Evolutionary conservation across 2,797 vertebrate species (phyloP).

Genomic region (Astyanax mexicanus): DNA sequence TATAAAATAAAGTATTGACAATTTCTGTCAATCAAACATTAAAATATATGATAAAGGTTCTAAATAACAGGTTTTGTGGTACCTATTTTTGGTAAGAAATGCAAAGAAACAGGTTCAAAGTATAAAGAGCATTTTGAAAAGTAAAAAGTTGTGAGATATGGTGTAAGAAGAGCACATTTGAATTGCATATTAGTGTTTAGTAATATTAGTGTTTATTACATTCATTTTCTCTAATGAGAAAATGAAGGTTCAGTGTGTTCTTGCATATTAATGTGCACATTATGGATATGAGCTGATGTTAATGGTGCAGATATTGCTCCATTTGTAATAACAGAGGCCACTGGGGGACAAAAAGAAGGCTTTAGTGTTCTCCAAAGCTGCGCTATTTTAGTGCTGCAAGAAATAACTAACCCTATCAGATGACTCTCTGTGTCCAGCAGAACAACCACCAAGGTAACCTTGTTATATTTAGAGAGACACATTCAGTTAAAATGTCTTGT

Average conservation of each 20-base stretch:
- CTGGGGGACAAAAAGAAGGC: not conserved
- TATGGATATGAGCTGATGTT: not conserved
- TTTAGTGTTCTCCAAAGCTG: not conserved
- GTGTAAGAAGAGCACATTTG: too few species aligned
- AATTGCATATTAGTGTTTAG: too few species aligned
- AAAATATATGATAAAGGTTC: too few species aligned
- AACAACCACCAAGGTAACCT: constrained; percentile 29
- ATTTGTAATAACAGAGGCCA: not conserved
- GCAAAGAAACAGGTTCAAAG: too few species aligned
- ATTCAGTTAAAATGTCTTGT: constrained; percentile 26
- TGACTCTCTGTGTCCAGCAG: not conserved
- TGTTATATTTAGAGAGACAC: constrained; percentile 38
- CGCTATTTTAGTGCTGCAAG: not conserved
- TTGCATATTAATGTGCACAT: not conserved
- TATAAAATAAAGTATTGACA: too few species aligned
- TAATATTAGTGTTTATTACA: too few species aligned
- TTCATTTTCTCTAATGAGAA: not conserved
- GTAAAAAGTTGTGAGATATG: too few species aligned
- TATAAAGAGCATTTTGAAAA: too few species aligned
- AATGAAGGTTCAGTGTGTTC: too few species aligned
- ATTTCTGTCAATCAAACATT: too few species aligned
- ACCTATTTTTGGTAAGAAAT: too few species aligned
- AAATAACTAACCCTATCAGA: constrained; percentile 5
- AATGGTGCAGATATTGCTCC: not conserved
- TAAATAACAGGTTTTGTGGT: too few species aligned